Base-by-base conservation (phyloP, 2,888 invertebrate species). In the Itoplectis maculator region DNA sequence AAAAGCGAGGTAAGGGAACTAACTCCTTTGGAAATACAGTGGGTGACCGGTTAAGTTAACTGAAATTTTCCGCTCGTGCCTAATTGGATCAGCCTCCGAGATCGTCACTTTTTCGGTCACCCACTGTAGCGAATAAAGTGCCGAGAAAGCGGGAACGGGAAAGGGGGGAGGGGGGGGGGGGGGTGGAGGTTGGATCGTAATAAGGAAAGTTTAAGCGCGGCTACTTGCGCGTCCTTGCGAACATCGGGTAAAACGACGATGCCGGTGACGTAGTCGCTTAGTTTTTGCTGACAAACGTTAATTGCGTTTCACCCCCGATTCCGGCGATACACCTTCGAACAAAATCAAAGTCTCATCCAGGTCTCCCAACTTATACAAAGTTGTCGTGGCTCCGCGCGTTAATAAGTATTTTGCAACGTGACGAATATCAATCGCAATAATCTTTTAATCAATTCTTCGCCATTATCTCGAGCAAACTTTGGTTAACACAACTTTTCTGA, bases 221-320 rank as follows among this genome's bases (percentile, higher is more conserved):
- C 83, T 74, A 84, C 72, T 81, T 13, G 61, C 29, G 29, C 76
- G 81, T 75, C 72, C 75, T 78, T 15, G 51, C 35, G 68, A 66
- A 72, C 79, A 69, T 79, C 77, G 76, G 79, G 81, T 73, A 78
- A 78, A 81, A 80, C 83, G 79, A 65, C 77, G 82, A 69, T 76
- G 35, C 59, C 74, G 69, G 79, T 78, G 78, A 84, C 84, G 79
- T 79, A 70, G 84, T 47, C 73, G 73, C 61, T 68, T 65, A 49
- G 47, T 73, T 83, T 79, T 78, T 70, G 69, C 78, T 77, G 81
- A 83, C 81, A 74, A 84, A 81, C 82, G 84, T 91, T 91, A 91
- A 91, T 91, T 91, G 89, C 89, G 89, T 91, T 91, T 88, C 87
- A 85, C 87, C 88, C 86, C 82, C 87, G 85, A 88, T 88, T 85